Percentiles rank a stretch among this genome's conserved stretches.
Conservation (phyloP, 1,140 invertebrate species). For the Holotrichia oblita region DNA sequence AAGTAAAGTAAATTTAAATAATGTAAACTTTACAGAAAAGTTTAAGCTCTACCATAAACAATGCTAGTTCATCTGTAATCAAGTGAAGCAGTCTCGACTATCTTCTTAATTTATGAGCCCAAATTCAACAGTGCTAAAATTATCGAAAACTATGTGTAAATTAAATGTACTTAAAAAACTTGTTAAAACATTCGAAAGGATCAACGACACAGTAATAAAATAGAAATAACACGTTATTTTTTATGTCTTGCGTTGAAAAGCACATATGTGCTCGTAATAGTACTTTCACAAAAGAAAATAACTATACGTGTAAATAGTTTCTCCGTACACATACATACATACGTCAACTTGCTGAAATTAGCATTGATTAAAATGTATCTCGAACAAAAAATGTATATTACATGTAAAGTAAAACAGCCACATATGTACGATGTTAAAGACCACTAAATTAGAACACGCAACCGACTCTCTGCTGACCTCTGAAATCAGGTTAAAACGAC, state of each 20-base stretch:
- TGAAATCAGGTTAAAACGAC: constrained; percentile 23
- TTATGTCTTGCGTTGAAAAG: neutral
- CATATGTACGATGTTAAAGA: neutral
- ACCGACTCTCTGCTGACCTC: neutral
- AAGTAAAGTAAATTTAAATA: too few relatives aligned
- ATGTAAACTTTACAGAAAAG: too few relatives aligned
- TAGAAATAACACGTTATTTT: too few relatives aligned
- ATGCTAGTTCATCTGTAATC: too few relatives aligned
- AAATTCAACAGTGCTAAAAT: too few relatives aligned
- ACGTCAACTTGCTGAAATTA: constrained; percentile 21
- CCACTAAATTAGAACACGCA: neutral
- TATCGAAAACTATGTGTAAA: too few relatives aligned
- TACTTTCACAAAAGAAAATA: neutral
- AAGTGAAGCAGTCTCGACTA: too few relatives aligned
- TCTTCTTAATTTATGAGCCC: too few relatives aligned
- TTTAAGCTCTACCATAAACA: too few relatives aligned
- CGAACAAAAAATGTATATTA: constrained; percentile 29
- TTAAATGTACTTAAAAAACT: too few relatives aligned
- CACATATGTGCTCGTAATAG: neutral
- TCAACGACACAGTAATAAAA: too few relatives aligned
- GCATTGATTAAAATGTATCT: constrained; percentile 35
- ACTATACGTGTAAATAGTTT: neutral
- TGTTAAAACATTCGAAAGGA: too few relatives aligned
- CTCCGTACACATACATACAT: neutral
- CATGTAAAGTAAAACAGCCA: neutral